Evolutionary conservation across 2,888 invertebrate species (phyloP), one percentile per base, ranked within the genome.

Genomic region (Drosophila tripunctata): DNA sequence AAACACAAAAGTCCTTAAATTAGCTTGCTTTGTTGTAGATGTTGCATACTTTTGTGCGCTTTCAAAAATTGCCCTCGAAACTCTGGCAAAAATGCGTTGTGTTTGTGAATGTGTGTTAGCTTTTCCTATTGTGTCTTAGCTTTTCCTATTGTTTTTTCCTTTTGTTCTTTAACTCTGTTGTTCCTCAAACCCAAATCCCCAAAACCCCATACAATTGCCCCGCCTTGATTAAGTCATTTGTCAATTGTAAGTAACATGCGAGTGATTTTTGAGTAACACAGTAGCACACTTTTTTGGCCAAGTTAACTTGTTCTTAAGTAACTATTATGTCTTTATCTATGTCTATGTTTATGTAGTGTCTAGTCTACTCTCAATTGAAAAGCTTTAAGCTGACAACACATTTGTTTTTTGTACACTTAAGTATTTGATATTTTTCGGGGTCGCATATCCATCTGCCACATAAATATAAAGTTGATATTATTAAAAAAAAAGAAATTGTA

Each of bases 171-270:
- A 27, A 27, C 44, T 10, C 3, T n/a, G n/a, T n/a, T n/a, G n/a
- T 1, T 21, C 21, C 4, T n/a, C 21, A 3, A 5, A 6, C 40
- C 21, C 19, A 0, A 2, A 1, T 1, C 14, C 17, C 7, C n/a
- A 17, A n/a, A 38, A 30, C 21, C 48, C 19, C 3, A 19, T 8
- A 12, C 12, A 31, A 22, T 36, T 44, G 12, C 48, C 48, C 5
- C 36, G 24, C 8, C 65, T 31, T 58, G 12, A 48, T 52, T 48
- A 35, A 70, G 47, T 35, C 36, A 24, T 41, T 50, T 57, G 41
- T 78, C 83, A 85, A 85, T 80, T 80, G 83, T 85, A 80, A 85
- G 85, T 85, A 79, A 80, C 57, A 57, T 56, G 52, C 55, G 62
- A 57, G 47, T 58, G 40, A 43, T 44, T 75, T 75, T 75, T 65